Evolutionary conservation across 2,797 vertebrate genomes (phyloP).

Genomic region (Dicrostonyx torquatus): DNA sequence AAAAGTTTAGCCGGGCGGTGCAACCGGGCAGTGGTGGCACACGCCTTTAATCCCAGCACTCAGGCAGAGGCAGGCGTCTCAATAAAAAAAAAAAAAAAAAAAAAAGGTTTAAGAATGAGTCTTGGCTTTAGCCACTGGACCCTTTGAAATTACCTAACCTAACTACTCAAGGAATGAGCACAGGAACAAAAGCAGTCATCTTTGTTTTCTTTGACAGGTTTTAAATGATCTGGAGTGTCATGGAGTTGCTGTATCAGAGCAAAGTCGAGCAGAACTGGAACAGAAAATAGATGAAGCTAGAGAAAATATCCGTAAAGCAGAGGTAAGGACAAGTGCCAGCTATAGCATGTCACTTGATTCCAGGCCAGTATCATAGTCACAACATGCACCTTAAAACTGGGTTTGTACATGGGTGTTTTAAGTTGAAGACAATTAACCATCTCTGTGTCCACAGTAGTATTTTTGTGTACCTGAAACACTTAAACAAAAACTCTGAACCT

Average conservation of each 20-base stretch:
- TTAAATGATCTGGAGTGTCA: conserved; percentile 95
- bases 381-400: background rate
- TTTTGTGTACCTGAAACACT: background rate
- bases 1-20: background rate
- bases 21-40: too few species aligned
- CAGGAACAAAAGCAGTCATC: background rate
- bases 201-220: conserved; percentile 84
- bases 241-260: conserved; percentile 92
- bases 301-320: conserved; percentile 96
- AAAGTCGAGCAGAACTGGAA: conserved; percentile 93
- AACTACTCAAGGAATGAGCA: conserved; percentile 31
- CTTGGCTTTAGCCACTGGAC: background rate
- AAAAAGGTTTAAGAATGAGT: conserved; percentile 15
- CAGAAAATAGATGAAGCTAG: conserved; percentile 96
- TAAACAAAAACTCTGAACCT: background rate
- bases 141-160: conserved; percentile 42
- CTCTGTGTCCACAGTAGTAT: conserved; percentile 31
- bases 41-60: too few species aligned
- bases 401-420: background rate
- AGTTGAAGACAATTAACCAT: background rate
- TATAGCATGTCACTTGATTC: background rate
- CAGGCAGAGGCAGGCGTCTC: too few species aligned
- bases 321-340: conserved; percentile 86
- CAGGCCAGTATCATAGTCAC: background rate
- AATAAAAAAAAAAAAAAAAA: too few species aligned